phyloP scores from a whole-genome alignment of 2,797 vertebrate species.

The Acanthis flammea region DNA sequence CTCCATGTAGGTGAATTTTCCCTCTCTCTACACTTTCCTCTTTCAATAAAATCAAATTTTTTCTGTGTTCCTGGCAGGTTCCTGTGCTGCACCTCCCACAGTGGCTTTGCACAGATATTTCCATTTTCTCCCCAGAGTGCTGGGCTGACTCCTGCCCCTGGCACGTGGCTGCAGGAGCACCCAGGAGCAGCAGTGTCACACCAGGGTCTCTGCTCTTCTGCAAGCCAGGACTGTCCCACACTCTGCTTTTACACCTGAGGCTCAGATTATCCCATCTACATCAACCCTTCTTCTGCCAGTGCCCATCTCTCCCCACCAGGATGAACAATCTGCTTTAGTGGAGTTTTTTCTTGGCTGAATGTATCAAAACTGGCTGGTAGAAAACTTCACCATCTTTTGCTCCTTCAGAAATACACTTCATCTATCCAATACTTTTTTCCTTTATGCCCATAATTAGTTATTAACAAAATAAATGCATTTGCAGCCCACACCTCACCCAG shows the following conservation, averaged over 20 bases:
- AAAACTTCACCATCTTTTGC: not conserved
- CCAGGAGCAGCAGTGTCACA: not conserved
- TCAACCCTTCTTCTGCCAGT: not conserved
- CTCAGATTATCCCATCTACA: not conserved
- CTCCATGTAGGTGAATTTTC: not conserved
- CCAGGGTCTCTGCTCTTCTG: not conserved
- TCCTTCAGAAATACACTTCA: not conserved
- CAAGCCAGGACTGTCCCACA: not conserved
- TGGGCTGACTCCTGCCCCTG: not conserved
- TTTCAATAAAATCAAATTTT: not conserved
- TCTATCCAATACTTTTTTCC: not conserved
- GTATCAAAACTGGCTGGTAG: not conserved
- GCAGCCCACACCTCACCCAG: not conserved
- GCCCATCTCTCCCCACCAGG: not conserved
- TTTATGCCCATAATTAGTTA: not conserved
- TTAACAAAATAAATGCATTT: not conserved
- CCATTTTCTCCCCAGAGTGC: not conserved
- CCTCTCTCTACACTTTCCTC: not conserved
- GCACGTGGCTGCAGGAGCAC: not conserved
- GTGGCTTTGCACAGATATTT: not conserved
- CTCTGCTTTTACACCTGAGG: not conserved
- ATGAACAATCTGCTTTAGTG: not conserved
- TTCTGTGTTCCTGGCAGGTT: not conserved
- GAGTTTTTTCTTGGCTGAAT: not conserved
- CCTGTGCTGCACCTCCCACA: not conserved